Conservation (phyloP, 2,113 vertebrate genomes). For the Leuciscus idus region DNA sequence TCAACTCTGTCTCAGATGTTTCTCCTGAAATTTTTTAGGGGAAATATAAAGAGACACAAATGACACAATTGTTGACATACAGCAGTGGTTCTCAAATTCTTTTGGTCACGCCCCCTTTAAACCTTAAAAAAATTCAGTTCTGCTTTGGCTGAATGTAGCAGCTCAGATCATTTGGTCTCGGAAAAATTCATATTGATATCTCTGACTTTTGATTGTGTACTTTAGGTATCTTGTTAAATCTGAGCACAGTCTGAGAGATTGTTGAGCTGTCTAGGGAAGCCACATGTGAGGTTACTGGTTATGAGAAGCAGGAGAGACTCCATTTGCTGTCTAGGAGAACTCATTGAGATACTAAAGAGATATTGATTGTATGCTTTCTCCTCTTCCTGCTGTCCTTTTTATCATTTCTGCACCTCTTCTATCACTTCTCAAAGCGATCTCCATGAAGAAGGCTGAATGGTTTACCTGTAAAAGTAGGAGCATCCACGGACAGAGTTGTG, state of each 20-base stretch:
- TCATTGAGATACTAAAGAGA: neutral
- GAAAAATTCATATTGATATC: no score
- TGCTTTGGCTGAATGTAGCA: no score
- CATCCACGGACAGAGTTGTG: slow-evolving; percentile 83
- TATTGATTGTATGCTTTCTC: neutral
- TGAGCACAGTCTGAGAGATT: neutral
- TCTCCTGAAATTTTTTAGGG: neutral
- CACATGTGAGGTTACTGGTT: neutral
- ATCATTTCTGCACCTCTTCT: no score
- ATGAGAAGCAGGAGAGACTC: neutral
- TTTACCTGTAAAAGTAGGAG: slow-evolving; percentile 85
- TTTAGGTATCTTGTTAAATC: neutral
- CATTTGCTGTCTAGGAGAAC: neutral
- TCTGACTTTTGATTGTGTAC: no score
- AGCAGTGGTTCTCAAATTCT: no score
- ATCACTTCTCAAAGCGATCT: no score
- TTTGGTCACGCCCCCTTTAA: no score
- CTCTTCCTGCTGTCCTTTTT: no score
- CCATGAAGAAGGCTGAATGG: slow-evolving; percentile 5
- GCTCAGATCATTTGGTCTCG: no score
- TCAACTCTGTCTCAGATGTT: neutral
- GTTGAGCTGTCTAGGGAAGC: neutral
- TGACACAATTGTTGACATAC: neutral
- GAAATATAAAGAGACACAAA: neutral
- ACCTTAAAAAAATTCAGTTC: no score